Percentiles rank a stretch among this genome's conserved stretches.
Evolutionary conservation across 2,888 invertebrate species (phyloP).

Genomic region (Pseudanteris insignis): DNA sequence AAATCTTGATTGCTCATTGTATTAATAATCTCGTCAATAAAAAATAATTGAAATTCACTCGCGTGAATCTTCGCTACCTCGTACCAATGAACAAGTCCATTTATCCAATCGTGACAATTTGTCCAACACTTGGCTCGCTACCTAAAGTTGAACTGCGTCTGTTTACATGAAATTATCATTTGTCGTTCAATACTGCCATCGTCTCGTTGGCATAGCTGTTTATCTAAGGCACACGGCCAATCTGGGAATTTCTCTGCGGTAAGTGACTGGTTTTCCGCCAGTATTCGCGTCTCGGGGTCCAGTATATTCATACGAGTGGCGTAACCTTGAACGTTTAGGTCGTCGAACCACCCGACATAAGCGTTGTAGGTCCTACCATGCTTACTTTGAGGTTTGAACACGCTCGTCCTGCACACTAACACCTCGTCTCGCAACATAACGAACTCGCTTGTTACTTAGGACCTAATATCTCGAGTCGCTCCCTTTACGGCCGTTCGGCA

Average conservation of each 20-base stretch:
- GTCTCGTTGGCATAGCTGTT: constrained; percentile 10
- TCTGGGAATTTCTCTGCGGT: constrained; percentile 24
- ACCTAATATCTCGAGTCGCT: constrained; percentile 23
- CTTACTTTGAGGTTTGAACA: constrained; percentile 36
- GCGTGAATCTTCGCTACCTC: no score
- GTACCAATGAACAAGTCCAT: constrained; percentile 3
- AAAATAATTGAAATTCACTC: no score
- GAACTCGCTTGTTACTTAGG: constrained; percentile 24
- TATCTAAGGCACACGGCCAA: constrained; percentile 21
- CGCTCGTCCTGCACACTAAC: constrained; percentile 18
- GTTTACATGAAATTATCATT: constrained; percentile 11
- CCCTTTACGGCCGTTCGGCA: constrained; percentile 6
- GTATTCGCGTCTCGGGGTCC: constrained; percentile 49
- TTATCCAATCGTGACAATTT: not conserved
- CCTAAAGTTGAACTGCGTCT: constrained; percentile 7
- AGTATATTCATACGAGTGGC: constrained; percentile 55
- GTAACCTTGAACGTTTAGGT: constrained; percentile 58
- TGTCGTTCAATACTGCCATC: no score
- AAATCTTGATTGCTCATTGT: no score
- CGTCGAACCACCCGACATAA: constrained; percentile 57
- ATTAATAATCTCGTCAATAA: no score
- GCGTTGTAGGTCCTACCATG: constrained; percentile 35
- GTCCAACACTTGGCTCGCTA: not conserved
- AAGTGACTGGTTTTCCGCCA: constrained; percentile 49
- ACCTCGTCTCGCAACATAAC: constrained; percentile 22